phyloP scores from a whole-genome alignment of 2,113 vertebrate species.

The Drymodes brunneopygia region DNA sequence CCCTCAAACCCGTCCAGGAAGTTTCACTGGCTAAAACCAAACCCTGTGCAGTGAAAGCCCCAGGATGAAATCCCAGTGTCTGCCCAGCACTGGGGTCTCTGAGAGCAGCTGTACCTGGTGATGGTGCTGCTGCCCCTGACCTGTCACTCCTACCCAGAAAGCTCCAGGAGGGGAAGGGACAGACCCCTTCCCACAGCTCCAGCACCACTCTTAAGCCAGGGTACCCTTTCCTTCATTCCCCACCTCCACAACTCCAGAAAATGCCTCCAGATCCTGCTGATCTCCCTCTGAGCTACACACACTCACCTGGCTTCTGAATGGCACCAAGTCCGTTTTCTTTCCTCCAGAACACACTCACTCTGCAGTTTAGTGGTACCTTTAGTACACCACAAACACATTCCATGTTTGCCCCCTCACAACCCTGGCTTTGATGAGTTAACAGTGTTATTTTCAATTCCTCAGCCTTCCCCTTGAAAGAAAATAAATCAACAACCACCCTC shows the following conservation, averaged over 20 bases:
- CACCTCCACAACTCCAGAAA: not conserved
- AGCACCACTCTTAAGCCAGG: not conserved
- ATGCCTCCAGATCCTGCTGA: not conserved
- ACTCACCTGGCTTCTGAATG: not conserved
- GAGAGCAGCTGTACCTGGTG: too few species aligned
- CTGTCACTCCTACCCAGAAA: not conserved
- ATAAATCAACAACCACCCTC: not conserved
- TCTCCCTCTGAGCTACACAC: not conserved
- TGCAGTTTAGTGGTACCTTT: not conserved
- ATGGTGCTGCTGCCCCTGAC: not conserved
- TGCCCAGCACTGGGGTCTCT: not conserved
- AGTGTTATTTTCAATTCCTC: not conserved
- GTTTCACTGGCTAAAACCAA: not conserved
- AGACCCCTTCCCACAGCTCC: not conserved
- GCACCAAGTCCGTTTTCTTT: not conserved
- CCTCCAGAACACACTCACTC: not conserved
- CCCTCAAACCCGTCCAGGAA: not conserved
- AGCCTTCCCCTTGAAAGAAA: not conserved
- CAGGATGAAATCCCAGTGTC: not conserved
- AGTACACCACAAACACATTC: not conserved
- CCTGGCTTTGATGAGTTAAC: not conserved
- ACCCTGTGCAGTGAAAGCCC: accelerated
- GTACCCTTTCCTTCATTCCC: not conserved
- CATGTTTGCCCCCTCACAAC: not conserved
- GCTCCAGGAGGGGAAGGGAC: not conserved